Percentiles rank a stretch among this genome's conserved stretches.
phyloP scores from a whole-genome alignment of 1,140 invertebrate species.

The Centruroides vittatus region DNA sequence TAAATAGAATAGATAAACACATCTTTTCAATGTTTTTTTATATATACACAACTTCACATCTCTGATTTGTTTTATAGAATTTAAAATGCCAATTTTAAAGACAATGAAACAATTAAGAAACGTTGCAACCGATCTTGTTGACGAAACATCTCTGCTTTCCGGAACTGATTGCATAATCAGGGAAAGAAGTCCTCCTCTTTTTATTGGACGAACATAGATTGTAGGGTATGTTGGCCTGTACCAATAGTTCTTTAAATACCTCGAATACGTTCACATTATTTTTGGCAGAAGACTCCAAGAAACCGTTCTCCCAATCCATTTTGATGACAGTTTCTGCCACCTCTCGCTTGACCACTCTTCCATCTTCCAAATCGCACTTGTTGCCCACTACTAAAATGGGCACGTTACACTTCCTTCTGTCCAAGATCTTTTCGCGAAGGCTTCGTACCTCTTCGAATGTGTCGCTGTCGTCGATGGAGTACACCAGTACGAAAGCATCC shows the following conservation, averaged over 20 bases:
- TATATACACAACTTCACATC: too few relatives aligned
- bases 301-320: conserved; percentile 79
- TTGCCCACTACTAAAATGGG: conserved; percentile 82
- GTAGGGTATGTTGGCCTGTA: conserved; percentile 55
- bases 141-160: too few relatives aligned
- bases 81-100: too few relatives aligned
- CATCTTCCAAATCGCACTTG: conserved; percentile 56
- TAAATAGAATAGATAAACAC: too few relatives aligned
- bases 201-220: too few relatives aligned
- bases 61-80: too few relatives aligned
- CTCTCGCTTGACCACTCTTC: conserved; percentile 28
- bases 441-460: conserved; percentile 16
- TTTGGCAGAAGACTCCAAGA: conserved; percentile 74
- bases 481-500: conserved; percentile 20
- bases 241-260: conserved; percentile 57
- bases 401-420: neutral
- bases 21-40: too few relatives aligned
- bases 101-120: too few relatives aligned
- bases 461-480: conserved; percentile 16
- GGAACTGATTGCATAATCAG: too few relatives aligned
- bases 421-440: conserved; percentile 10
- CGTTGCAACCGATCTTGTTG: too few relatives aligned
- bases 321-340: conserved; percentile 67
- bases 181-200: too few relatives aligned
- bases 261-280: conserved; percentile 50